Evolutionary conservation across 2,888 invertebrate species (phyloP).

Genomic region (Thymelicus acteon): DNA sequence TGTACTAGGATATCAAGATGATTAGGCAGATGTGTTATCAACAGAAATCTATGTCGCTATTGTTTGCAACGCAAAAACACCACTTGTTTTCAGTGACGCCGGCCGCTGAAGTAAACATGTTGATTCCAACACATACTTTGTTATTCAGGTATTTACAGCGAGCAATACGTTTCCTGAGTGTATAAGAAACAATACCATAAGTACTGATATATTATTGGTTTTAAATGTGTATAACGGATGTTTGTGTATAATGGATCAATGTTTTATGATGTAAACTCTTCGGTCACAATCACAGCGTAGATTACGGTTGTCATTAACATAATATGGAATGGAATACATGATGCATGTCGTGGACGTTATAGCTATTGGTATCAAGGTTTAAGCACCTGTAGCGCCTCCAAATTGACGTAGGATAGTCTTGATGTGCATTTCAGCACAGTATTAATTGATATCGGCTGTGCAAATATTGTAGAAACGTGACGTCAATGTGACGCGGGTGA

Average conservation of each 20-base stretch:
- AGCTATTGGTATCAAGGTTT: background rate
- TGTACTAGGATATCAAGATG: background rate
- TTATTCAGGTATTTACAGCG: no score
- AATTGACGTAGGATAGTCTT: background rate
- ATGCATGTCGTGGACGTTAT: background rate
- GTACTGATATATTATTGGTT: no score
- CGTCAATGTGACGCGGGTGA: constrained; percentile 16
- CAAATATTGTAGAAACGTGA: constrained; percentile 8
- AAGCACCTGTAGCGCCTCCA: background rate
- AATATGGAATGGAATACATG: background rate
- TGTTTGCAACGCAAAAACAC: background rate
- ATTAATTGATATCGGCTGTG: constrained; percentile 11
- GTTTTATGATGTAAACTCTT: no score
- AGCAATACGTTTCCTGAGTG: no score
- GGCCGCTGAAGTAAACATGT: background rate
- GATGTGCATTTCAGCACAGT: background rate
- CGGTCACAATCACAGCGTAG: no score
- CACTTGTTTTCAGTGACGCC: background rate
- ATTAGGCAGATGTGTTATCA: background rate
- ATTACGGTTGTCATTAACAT: background rate
- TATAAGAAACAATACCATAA: no score
- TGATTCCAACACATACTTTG: no score
- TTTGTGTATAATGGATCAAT: no score
- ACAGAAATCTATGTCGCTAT: background rate
- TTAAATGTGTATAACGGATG: no score